Evolutionary conservation across 2,888 invertebrate genomes (phyloP).

Genomic region (Lutraria lutraria): DNA sequence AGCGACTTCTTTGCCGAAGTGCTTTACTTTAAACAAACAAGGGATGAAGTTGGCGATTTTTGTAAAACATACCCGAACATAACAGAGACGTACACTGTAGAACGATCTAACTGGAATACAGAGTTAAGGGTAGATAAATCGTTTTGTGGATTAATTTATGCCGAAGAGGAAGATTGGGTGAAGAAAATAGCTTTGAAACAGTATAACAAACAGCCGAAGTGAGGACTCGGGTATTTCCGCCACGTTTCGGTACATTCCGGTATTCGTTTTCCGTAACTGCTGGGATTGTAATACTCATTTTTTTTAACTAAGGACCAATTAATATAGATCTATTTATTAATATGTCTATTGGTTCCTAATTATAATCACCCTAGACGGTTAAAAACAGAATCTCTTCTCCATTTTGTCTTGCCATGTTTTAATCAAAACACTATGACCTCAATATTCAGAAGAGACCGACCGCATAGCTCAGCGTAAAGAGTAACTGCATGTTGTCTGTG

Average conservation of each 20-base stretch:
- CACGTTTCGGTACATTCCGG: background rate
- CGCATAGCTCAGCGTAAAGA: too few relatives aligned
- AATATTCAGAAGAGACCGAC: too few relatives aligned
- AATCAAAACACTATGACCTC: too few relatives aligned
- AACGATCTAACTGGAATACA: constrained; percentile 52
- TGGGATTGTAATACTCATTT: constrained; percentile 9
- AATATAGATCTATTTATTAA: too few relatives aligned
- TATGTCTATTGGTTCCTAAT: too few relatives aligned
- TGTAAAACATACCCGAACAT: constrained; percentile 67
- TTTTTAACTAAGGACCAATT: too few relatives aligned
- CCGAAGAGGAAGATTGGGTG: constrained; percentile 68
- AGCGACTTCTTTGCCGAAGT: constrained; percentile 69
- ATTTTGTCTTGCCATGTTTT: background rate
- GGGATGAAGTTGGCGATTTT: constrained; percentile 67
- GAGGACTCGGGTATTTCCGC: background rate
- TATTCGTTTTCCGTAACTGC: background rate
- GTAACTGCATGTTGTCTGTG: too few relatives aligned
- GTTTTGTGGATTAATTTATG: constrained; percentile 56
- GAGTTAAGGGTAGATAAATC: constrained; percentile 49
- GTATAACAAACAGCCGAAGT: constrained; percentile 48
- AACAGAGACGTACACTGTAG: constrained; percentile 51
- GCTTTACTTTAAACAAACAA: constrained; percentile 65
- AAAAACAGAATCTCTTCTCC: background rate
- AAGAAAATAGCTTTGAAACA: constrained; percentile 58
- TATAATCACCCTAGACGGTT: too few relatives aligned